Evolutionary conservation across 2,797 vertebrate genomes (phyloP).

Genomic region (Pangasius larnaudii): DNA sequence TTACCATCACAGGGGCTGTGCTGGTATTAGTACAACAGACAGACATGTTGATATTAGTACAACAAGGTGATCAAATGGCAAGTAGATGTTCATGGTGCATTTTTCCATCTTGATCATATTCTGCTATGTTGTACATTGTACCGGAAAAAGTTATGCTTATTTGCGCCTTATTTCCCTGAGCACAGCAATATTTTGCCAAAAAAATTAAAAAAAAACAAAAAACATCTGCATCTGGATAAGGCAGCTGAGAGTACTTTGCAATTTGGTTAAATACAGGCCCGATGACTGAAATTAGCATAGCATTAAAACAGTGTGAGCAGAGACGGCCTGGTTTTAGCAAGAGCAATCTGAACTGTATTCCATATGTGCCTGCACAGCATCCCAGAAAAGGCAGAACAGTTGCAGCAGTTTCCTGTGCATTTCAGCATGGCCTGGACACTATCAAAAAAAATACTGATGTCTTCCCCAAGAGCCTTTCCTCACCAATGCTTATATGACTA

Average conservation of each 20-base stretch:
- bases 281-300: constrained; percentile 68
- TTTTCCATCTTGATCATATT: not conserved
- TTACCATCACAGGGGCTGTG: constrained; percentile 20
- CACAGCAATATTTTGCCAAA: not conserved
- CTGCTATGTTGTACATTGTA: not conserved
- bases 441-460: constrained; percentile 54
- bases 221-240: constrained; percentile 35
- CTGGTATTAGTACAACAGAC: constrained; percentile 23
- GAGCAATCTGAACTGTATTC: constrained; percentile 52
- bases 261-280: constrained; percentile 45
- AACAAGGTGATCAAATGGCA: constrained; percentile 24
- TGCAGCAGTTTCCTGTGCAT: constrained; percentile 64
- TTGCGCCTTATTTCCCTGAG: constrained; percentile 18
- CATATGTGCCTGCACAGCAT: constrained; percentile 58
- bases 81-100: not conserved
- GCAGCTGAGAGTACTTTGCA: constrained; percentile 31
- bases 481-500: constrained; percentile 51
- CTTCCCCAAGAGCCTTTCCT: constrained; percentile 47
- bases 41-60: constrained; percentile 29
- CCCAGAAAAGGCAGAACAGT: constrained; percentile 53
- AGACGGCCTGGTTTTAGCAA: constrained; percentile 45
- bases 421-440: constrained; percentile 55
- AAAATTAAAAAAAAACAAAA: not conserved
- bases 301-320: constrained; percentile 60
- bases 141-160: constrained; percentile 10